These are phyloP conservation scores for Heterodera carotae DNA, from an alignment of 1,140 invertebrate genomes.

Conservation along the genomic window DNA sequence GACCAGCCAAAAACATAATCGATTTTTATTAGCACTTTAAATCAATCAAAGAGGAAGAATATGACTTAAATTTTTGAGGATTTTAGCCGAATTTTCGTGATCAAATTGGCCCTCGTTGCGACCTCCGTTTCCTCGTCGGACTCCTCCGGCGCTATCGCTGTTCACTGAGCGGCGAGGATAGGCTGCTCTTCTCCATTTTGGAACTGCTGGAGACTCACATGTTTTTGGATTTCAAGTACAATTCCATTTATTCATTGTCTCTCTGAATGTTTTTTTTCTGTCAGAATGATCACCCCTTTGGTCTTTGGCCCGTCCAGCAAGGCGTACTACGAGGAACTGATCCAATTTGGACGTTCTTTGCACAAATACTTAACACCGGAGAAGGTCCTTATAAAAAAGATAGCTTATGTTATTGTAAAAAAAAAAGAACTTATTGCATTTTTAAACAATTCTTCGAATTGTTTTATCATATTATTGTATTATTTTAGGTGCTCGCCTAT, in stretches of 20 bases:
- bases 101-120: constrained; percentile 26
- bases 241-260: neutral
- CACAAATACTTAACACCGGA: constrained; percentile 32
- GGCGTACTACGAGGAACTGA: constrained; percentile 36
- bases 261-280: constrained; percentile 11
- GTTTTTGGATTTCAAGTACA: constrained; percentile 35
- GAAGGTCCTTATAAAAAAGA: constrained; percentile 12
- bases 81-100: constrained; percentile 16
- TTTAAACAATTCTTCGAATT: neutral
- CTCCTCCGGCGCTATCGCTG: constrained; percentile 25
- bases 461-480: neutral
- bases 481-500: constrained; percentile 41
- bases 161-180: constrained; percentile 22
- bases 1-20: too few relatives aligned
- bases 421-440: neutral
- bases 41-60: too few relatives aligned
- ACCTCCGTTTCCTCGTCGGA: constrained; percentile 18
- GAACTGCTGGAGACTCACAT: constrained; percentile 28
- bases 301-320: constrained; percentile 39
- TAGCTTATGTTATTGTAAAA: too few relatives aligned
- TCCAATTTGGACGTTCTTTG: constrained; percentile 33
- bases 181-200: constrained; percentile 38
- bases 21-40: too few relatives aligned
- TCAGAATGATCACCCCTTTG: constrained; percentile 39
- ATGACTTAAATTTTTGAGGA: neutral